phyloP scores from a whole-genome alignment of 2,113 vertebrate genomes.

The Motacilla alba region DNA sequence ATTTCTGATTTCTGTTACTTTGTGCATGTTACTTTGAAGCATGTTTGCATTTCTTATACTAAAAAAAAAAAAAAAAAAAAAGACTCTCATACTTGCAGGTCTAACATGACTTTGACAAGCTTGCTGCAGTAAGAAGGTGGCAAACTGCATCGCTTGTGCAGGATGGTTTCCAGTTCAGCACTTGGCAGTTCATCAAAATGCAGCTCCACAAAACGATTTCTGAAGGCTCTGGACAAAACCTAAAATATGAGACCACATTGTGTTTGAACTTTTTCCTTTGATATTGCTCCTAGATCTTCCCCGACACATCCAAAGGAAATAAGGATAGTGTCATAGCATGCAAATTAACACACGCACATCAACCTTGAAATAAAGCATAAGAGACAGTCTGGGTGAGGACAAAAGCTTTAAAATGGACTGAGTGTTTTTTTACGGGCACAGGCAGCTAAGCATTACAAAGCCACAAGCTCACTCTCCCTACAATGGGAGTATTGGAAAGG shows the following conservation, averaged over 20 bases:
- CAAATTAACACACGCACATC: not conserved
- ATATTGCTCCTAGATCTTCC: not conserved
- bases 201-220: slow-evolving; percentile 95
- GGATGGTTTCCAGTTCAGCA: slow-evolving; percentile 88
- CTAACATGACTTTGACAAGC: slow-evolving; percentile 93
- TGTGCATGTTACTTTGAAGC: not conserved
- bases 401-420: not conserved
- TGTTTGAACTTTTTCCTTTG: not conserved
- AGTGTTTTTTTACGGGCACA: not conserved
- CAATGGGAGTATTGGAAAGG: rapidly evolving
- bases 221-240: slow-evolving; percentile 95
- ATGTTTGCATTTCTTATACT: not conserved
- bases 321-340: not conserved
- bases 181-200: slow-evolving; percentile 96
- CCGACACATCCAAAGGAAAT: not conserved
- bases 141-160: slow-evolving; percentile 89
- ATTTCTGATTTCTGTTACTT: not conserved
- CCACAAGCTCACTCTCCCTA: not conserved
- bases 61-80: not conserved
- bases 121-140: slow-evolving; percentile 93
- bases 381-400: not conserved
- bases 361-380: not conserved
- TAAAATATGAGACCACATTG: slow-evolving; percentile 31
- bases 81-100: slow-evolving; percentile 86
- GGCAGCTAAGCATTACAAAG: not conserved